Conservation (phyloP, 2,888 invertebrate species). For the Ormia ochracea region DNA sequence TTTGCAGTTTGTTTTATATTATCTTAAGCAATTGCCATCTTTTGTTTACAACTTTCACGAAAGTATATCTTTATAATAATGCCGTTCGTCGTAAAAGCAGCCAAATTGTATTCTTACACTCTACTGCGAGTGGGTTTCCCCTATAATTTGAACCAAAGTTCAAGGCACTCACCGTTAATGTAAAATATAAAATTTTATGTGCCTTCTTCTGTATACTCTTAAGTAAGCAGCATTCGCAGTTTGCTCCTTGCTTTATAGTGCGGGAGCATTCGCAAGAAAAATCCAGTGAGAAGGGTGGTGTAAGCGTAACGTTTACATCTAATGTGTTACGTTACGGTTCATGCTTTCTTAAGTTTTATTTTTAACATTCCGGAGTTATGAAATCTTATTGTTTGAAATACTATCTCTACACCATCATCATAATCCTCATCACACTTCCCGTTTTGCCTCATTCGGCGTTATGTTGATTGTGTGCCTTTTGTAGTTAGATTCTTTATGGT, state of each 20-base stretch:
- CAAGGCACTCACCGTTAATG: slow-evolving; percentile 37
- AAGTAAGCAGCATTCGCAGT: slow-evolving; percentile 4
- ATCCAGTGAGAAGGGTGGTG: slow-evolving; percentile 33
- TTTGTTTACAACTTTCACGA: slow-evolving; percentile 36
- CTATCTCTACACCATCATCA: not conserved
- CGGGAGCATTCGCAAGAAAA: not conserved
- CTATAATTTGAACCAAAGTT: slow-evolving; percentile 7
- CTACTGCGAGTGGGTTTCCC: not conserved
- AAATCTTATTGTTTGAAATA: slow-evolving; percentile 49
- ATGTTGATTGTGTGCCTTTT: slow-evolving; percentile 9
- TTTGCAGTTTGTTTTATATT: slow-evolving; percentile 15
- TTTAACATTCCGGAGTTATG: slow-evolving; percentile 25
- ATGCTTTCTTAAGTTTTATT: not conserved
- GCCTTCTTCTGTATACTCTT: slow-evolving; percentile 15
- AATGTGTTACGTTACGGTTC: slow-evolving; percentile 25
- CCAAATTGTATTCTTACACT: not conserved
- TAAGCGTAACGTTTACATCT: slow-evolving; percentile 31
- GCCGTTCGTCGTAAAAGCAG: not conserved
- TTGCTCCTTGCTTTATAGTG: not conserved
- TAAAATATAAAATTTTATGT: slow-evolving; percentile 51
- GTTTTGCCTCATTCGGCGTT: slow-evolving; percentile 51
- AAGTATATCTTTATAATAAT: not conserved
- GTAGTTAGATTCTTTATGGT: not conserved
- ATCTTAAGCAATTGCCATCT: slow-evolving; percentile 24
- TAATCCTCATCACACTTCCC: slow-evolving; percentile 3